Percentiles rank a stretch among this genome's conserved stretches.
These are phyloP conservation scores for Eira barbara DNA, from an alignment of 2,113 vertebrate genomes.

Conservation along the genomic window DNA sequence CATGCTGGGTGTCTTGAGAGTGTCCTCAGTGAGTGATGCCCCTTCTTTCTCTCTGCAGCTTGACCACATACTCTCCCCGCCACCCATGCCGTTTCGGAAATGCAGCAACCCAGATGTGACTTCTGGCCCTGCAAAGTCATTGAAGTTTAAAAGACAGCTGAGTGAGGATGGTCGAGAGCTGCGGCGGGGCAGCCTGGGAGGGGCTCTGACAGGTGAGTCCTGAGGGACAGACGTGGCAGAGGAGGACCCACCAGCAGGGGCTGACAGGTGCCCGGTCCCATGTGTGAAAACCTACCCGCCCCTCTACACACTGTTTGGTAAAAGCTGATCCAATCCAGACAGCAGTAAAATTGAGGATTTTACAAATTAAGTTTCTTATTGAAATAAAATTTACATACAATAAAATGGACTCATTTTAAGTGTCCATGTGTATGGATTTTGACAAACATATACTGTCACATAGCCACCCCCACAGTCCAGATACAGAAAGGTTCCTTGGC, in stretches of 20 bases:
- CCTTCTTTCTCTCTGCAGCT: conserved; percentile 83
- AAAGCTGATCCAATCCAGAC: background rate
- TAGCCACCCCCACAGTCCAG: background rate
- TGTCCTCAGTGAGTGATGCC: background rate
- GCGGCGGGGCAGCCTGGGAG: conserved; percentile 94
- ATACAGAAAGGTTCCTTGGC: background rate
- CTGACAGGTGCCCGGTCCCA: no score
- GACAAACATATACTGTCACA: background rate
- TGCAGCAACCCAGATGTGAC: conserved; percentile 92
- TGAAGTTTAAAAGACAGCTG: conserved; percentile 90
- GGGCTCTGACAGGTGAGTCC: conserved; percentile 90
- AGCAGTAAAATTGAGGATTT: background rate
- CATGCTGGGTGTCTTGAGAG: background rate
- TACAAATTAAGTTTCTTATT: background rate
- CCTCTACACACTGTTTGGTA: background rate
- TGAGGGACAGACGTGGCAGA: rapidly evolving
- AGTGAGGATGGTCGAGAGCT: conserved; percentile 91
- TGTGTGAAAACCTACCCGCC: background rate
- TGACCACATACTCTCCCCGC: conserved; percentile 91
- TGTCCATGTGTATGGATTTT: background rate
- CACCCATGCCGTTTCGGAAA: conserved; percentile 88
- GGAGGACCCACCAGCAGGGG: background rate
- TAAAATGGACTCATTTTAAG: background rate
- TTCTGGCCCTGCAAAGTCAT: conserved; percentile 80
- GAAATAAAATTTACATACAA: background rate